Base-by-base conservation (phyloP, 1,140 invertebrate species). In the Lasaia peninsularis region DNA sequence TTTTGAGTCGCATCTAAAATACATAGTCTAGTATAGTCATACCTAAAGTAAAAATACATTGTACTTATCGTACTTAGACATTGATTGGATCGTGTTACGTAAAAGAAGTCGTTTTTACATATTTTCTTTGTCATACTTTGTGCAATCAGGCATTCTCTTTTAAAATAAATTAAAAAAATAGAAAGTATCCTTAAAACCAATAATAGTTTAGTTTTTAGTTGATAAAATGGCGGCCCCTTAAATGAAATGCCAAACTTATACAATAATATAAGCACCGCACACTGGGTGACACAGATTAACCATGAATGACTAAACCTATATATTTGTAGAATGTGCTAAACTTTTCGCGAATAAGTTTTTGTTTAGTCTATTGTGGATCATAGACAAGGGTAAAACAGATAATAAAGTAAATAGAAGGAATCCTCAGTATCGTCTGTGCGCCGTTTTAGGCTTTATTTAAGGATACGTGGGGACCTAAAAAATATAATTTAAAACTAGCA, bases 211-310 rank as follows among this genome's bases (percentile, higher is more conserved):
- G 10, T 54, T 40, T 54, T 35, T 12, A 14, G n/a, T 14, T 24
- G 28, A 28, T 12, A 54, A 54, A 16, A 35, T 66, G 53, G 35
- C 12, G 28, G 16, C 53, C 35, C 37, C 37, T 44, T n/a, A 18
- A 55, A 31, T 52, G 33, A 71, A 78, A 81, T 82, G 81, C 76
- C 74, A 83, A 86, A 81, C 78, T 59, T 73, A 69, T 67, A 62
- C 62, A 67, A 61, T 60, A 67, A 65, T 73, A 67, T 69, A 68
- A 65, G 58, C 61, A 62, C 67, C 70, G 67, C 66, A 70, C 61
- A 71, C 62, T 62, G 65, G 74, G 70, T 71, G 71, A 71, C 67
- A 63, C 24, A 40, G 34, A 52, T 44, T 57, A 53, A 71, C 66
- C 61, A 73, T 76, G 67, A 65, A 70, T 71, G 60, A 62, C 66